Evolutionary conservation across 2,888 invertebrate genomes (phyloP).

Genomic region (Lepetodrilus schrolli): DNA sequence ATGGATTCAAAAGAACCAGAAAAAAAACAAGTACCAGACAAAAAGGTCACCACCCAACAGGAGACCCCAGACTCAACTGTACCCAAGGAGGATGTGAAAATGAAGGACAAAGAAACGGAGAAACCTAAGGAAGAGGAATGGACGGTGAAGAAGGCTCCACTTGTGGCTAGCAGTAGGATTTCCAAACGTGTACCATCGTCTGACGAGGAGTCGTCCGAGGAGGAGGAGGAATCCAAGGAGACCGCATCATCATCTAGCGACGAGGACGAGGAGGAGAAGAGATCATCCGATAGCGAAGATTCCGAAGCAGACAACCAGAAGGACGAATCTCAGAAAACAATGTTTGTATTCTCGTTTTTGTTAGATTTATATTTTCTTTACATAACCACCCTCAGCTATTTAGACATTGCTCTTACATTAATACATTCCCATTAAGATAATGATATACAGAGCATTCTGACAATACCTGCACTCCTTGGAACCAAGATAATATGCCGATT

Average conservation of each 20-base stretch:
- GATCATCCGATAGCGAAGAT: constrained; percentile 5
- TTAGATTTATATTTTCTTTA: background rate
- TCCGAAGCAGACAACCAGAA: background rate
- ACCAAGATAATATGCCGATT: no score
- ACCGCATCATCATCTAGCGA: background rate
- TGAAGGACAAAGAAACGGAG: no score
- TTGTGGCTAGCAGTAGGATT: background rate
- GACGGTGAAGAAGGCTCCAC: background rate
- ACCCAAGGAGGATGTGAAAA: no score
- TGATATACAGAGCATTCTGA: no score
- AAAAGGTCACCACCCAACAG: background rate
- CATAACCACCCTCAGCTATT: no score
- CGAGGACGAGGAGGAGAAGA: background rate
- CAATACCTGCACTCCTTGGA: no score
- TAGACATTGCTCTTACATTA: no score
- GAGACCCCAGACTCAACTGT: no score
- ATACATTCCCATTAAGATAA: no score
- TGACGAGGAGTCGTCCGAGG: background rate
- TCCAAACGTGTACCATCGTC: background rate
- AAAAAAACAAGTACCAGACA: background rate
- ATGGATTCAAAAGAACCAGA: background rate
- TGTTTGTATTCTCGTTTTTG: background rate
- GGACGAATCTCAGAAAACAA: background rate
- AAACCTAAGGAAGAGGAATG: background rate
- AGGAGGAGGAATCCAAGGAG: constrained; percentile 2